phyloP scores from a whole-genome alignment of 2,113 vertebrate genomes.

The Cinclus mexicanus region DNA sequence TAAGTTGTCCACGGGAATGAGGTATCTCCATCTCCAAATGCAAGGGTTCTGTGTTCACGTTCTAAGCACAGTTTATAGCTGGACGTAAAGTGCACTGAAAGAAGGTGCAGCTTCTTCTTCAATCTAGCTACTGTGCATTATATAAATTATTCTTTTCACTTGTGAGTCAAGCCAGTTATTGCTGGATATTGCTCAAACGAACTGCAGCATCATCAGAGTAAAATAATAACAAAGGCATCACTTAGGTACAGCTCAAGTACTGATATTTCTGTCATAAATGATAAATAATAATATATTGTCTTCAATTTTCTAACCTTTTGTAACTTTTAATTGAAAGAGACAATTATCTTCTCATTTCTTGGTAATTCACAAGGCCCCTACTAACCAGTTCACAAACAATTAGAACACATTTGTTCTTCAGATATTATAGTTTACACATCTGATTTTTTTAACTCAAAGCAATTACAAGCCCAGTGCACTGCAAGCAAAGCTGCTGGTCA shows the following conservation, averaged over 20 bases:
- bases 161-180: not conserved
- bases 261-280: not conserved
- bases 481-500: conserved; percentile 31
- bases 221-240: not conserved
- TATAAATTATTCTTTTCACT: not conserved
- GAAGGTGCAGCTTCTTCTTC: not conserved
- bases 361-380: not conserved
- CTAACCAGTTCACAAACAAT: not conserved
- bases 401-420: not conserved
- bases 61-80: not conserved
- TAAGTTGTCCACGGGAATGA: not conserved
- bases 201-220: not conserved
- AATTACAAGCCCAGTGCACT: not conserved
- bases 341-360: not conserved
- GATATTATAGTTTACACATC: not conserved
- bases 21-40: not conserved
- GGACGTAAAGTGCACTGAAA: not conserved
- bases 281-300: not conserved
- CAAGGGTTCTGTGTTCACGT: not conserved
- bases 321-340: not conserved
- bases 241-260: not conserved
- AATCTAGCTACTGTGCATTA: not conserved
- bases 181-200: not conserved
- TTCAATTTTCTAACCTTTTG: not conserved
- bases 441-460: conserved; percentile 5